These are phyloP conservation scores for Cordilura impudica DNA, from an alignment of 2,888 invertebrate genomes.

Conservation along the genomic window DNA sequence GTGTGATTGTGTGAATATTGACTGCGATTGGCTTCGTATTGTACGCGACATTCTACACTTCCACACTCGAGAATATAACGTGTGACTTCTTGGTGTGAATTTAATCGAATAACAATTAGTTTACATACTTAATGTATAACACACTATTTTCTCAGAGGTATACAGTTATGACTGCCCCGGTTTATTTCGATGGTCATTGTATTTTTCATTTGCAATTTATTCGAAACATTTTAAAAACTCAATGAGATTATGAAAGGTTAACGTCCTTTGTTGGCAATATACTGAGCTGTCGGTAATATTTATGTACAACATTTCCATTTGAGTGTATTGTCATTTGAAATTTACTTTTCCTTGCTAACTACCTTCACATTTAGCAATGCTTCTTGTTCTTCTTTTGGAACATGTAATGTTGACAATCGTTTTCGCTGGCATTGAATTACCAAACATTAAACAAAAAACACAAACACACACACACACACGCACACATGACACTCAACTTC, in stretches of 20 bases:
- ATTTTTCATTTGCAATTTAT: too few species aligned
- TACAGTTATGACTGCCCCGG: too few species aligned
- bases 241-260: neutral
- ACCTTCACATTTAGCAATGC: neutral
- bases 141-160: too few species aligned
- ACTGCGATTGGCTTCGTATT: slow-evolving; percentile 49
- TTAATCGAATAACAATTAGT: slow-evolving; percentile 34
- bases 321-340: slow-evolving; percentile 5
- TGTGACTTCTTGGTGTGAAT: slow-evolving; percentile 21
- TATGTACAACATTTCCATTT: neutral
- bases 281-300: neutral
- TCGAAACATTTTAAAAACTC: neutral
- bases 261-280: too few species aligned
- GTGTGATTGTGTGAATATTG: neutral
- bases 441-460: slow-evolving; percentile 42
- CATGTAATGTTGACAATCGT: slow-evolving; percentile 36
- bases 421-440: slow-evolving; percentile 45
- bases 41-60: neutral
- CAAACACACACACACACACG: slow-evolving; percentile 1
- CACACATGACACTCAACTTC: neutral
- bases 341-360: slow-evolving; percentile 11
- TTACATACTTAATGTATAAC: slow-evolving; percentile 14
- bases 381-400: neutral
- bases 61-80: slow-evolving; percentile 34
- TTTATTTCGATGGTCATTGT: too few species aligned